phyloP scores from a whole-genome alignment of 2,797 vertebrate genomes.

The Hafferia zeledoni region DNA sequence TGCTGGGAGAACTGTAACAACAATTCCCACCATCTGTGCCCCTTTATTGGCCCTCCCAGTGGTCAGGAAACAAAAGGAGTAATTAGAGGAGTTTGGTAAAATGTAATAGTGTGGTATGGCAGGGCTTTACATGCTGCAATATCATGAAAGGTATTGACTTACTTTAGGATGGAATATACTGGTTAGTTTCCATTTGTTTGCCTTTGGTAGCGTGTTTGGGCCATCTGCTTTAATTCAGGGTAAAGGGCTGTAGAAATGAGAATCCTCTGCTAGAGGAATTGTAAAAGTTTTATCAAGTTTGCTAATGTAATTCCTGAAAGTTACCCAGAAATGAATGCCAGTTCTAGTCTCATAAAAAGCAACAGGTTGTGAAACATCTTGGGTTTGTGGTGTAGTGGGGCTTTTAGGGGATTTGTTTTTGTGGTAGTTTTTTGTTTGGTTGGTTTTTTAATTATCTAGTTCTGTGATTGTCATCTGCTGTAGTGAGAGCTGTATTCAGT shows the following conservation, averaged over 20 bases:
- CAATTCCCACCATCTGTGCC: conserved; percentile 70
- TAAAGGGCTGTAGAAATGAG: neutral
- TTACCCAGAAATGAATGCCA: neutral
- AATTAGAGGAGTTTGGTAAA: conserved; percentile 61
- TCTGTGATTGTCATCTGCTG: neutral
- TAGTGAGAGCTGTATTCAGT: neutral
- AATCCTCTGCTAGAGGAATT: neutral
- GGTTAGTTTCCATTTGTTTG: conserved; percentile 19
- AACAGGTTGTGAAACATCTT: neutral
- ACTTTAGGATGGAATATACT: neutral
- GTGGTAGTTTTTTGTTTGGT: too few relatives aligned
- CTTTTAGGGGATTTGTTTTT: neutral
- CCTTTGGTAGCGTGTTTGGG: conserved; percentile 7
- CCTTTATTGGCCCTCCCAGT: conserved; percentile 60
- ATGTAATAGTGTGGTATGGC: conserved; percentile 20
- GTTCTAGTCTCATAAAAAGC: neutral
- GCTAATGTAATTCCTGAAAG: neutral
- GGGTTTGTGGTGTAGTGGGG: neutral
- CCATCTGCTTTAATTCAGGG: neutral
- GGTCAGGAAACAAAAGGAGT: conserved; percentile 56
- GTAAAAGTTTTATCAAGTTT: neutral
- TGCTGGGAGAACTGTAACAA: neutral
- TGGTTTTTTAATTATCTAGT: neutral
- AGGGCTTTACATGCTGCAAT: conserved; percentile 63
- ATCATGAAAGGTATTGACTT: neutral